phyloP scores from a whole-genome alignment of 64 coral and sea anemone genomes.

The Astreopora myriophthalma region DNA sequence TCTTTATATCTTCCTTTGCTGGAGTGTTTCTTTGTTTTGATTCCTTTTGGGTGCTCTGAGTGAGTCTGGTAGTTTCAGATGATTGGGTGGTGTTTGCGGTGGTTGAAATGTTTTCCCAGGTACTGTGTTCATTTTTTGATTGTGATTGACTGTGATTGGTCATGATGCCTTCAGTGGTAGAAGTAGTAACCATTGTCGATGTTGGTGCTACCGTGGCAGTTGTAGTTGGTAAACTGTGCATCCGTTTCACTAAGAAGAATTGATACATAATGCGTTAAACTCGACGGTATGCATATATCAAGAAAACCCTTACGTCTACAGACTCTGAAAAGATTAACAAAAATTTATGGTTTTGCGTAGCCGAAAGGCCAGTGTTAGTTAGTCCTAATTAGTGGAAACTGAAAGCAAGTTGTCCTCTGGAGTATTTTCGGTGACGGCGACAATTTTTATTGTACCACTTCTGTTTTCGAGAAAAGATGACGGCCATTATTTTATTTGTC shows the following conservation, averaged over 20 bases:
- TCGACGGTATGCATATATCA: too few relatives aligned
- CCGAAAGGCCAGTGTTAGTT: too few relatives aligned
- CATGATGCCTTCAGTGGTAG: neutral
- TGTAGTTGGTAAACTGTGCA: neutral
- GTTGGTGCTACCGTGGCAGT: neutral
- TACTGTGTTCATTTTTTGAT: neutral
- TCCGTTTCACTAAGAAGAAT: too few relatives aligned
- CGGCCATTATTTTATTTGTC: too few relatives aligned
- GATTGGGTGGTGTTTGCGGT: neutral
- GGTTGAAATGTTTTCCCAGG: neutral
- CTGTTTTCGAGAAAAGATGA: too few relatives aligned
- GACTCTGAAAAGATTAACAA: too few relatives aligned
- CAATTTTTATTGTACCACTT: too few relatives aligned
- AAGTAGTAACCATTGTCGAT: neutral
- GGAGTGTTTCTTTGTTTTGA: neutral
- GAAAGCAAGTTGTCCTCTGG: too few relatives aligned
- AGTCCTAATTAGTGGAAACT: too few relatives aligned
- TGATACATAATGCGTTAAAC: neutral
- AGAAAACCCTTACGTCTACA: too few relatives aligned
- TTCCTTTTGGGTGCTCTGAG: neutral
- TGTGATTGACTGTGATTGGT: neutral
- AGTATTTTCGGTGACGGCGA: too few relatives aligned
- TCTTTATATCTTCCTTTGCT: neutral
- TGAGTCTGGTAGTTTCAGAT: neutral
- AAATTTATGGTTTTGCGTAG: too few relatives aligned